Base-by-base conservation (phyloP, 1,140 invertebrate genomes). In the Anthonomus grandis region DNA sequence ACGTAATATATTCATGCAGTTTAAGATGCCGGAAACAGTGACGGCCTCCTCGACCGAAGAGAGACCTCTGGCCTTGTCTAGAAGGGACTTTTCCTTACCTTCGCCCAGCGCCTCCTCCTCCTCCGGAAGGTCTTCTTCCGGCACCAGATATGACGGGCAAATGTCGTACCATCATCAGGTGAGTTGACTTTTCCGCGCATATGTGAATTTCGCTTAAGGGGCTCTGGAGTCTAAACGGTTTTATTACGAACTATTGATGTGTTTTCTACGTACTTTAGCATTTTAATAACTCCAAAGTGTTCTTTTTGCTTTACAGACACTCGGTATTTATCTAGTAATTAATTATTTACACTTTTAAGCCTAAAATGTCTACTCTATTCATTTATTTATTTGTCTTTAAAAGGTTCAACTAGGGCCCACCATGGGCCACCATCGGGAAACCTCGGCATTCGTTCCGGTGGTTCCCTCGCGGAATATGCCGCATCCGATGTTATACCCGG, bases 391-490 rank as follows among this genome's bases (percentile, higher is more conserved):
- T n/a, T n/a, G n/a, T n/a, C n/a, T n/a, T n/a, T n/a, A n/a, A n/a
- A n/a, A 59, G 57, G 72, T 59, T 66, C 58, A 63, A 4, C 53
- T 51, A 63, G 78, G 54, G 71, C 76, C 34, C 63, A 79, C 36
- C 73, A 74, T 73, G 56, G 75, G 78, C 59, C 74, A 85, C 58
- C 86, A 87, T 69, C 78, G 87, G 10, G 87, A 89, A 76, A 82
- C 84, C 0, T 90, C 87, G 1, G 89, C 89, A 0, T 91, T 91
- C 68, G 87, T 90, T 24, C 89, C 89, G 10, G 89, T 91, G 6
- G 83, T 91, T 37, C 89, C 89, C 24, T 86, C 86, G n/a, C 78
- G 87, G 62, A 78, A 79, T 15, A 76, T 87, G 55, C 55, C 46
- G 2, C 79, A 83, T 73, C 70, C 83, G 63, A 78, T 84, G 15